Conservation (phyloP, 2,888 invertebrate genomes). For the Eurytoma californica region DNA sequence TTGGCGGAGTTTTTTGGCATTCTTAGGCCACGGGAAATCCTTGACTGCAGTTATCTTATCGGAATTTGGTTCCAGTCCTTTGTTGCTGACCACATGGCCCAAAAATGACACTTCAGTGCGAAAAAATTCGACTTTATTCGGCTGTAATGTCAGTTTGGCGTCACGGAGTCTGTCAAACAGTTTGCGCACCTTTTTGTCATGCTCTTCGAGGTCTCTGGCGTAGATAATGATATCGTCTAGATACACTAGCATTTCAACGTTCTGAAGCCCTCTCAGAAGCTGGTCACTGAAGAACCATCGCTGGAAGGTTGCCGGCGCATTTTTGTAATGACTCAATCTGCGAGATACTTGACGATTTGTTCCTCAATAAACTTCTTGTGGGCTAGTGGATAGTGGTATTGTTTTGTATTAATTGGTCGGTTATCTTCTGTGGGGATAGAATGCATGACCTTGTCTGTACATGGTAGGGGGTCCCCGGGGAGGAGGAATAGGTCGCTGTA, state of each 20-base stretch:
- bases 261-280: not conserved
- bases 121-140: not conserved
- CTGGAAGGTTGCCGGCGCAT: not conserved
- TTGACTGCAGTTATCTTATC: too few relatives aligned
- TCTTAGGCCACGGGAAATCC: too few relatives aligned
- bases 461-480: not conserved
- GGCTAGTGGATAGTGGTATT: conserved; percentile 54
- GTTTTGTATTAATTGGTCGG: conserved; percentile 51
- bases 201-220: not conserved
- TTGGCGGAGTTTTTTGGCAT: too few relatives aligned
- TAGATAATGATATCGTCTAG: not conserved
- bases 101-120: too few relatives aligned
- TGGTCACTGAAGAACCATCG: not conserved
- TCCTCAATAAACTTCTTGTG: conserved; percentile 56
- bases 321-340: conserved; percentile 58
- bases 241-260: not conserved
- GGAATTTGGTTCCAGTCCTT: too few relatives aligned
- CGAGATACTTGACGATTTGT: conserved; percentile 60
- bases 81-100: too few relatives aligned
- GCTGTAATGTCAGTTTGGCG: not conserved
- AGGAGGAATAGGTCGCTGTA: not conserved
- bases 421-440: conserved; percentile 43
- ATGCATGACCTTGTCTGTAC: conserved; percentile 45
- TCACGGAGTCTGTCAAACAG: not conserved
- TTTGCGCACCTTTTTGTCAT: not conserved